These are phyloP conservation scores for Xiphias gladius DNA, from an alignment of 2,113 vertebrate genomes.

Conservation along the genomic window DNA sequence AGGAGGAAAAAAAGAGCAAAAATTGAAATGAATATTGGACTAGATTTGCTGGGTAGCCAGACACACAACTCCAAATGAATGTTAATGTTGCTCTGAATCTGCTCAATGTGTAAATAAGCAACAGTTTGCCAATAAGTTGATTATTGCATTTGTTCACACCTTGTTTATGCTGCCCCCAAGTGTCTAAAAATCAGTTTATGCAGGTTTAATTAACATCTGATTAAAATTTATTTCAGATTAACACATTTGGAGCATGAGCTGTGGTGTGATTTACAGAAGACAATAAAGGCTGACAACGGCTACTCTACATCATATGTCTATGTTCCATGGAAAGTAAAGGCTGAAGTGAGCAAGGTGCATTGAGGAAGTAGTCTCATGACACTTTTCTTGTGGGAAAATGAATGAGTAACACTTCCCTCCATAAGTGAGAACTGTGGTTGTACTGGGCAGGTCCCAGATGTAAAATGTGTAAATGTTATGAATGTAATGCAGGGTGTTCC, in stretches of 20 bases:
- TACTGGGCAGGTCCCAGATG: background rate
- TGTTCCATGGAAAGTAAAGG: no score
- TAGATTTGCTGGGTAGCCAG: background rate
- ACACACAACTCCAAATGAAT: background rate
- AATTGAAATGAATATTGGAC: background rate
- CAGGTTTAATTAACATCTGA: background rate
- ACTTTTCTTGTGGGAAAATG: background rate
- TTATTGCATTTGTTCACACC: background rate
- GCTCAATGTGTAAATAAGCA: background rate
- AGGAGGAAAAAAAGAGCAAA: background rate
- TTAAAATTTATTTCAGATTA: background rate
- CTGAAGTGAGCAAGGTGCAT: no score
- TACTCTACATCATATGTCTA: background rate
- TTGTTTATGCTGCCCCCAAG: background rate
- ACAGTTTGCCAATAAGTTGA: background rate
- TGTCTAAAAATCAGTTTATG: background rate
- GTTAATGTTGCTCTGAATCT: background rate
- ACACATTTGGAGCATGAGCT: background rate
- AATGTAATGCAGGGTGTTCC: background rate
- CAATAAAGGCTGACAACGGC: background rate
- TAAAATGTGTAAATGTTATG: background rate
- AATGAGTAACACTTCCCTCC: background rate
- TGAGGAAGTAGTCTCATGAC: background rate
- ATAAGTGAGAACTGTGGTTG: slow-evolving; percentile 6
- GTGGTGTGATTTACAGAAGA: background rate